A percentile compares a stretch with the other conserved stretches of the same genome.
phyloP scores from a whole-genome alignment of 2,888 invertebrate genomes.

The Dicycla oo region DNA sequence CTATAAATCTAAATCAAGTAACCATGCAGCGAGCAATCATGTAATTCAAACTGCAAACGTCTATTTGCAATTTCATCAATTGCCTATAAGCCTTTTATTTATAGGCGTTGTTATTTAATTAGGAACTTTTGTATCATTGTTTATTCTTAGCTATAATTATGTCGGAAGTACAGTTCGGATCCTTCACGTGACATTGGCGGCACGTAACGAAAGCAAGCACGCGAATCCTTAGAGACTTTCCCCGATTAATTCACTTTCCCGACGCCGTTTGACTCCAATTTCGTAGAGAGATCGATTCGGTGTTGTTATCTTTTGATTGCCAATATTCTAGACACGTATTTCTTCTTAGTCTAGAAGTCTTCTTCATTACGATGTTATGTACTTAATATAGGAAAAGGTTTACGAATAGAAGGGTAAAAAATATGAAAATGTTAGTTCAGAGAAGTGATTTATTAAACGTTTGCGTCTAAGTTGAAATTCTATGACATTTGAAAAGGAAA shows the following conservation, averaged over 20 bases:
- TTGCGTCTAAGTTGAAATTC: slow-evolving; percentile 25
- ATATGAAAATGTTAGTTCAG: not conserved
- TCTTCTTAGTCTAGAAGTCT: slow-evolving; percentile 23
- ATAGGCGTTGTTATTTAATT: slow-evolving; percentile 76
- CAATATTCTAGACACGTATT: slow-evolving; percentile 46
- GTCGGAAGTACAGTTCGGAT: slow-evolving; percentile 52
- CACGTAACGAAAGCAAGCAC: slow-evolving; percentile 80
- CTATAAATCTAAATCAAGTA: slow-evolving; percentile 87
- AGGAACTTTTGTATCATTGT: slow-evolving; percentile 37
- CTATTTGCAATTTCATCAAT: slow-evolving; percentile 83
- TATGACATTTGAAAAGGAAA: slow-evolving; percentile 45
- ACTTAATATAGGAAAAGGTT: slow-evolving; percentile 2
- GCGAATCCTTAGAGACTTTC: slow-evolving; percentile 87
- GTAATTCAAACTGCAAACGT: slow-evolving; percentile 84
- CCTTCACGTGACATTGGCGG: slow-evolving; percentile 69
- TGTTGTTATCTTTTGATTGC: slow-evolving; percentile 49
- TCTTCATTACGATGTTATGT: slow-evolving; percentile 17
- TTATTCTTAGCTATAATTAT: slow-evolving; percentile 22
- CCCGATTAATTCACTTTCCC: slow-evolving; percentile 88
- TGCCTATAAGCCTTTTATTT: slow-evolving; percentile 72
- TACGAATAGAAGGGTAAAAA: not conserved
- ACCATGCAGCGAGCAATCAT: slow-evolving; percentile 85
- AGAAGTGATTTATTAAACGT: slow-evolving; percentile 5
- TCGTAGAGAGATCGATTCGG: slow-evolving; percentile 53
- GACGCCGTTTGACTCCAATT: slow-evolving; percentile 71